Evolutionary conservation across 1,140 invertebrate genomes (phyloP), one percentile per base, ranked within the genome.

Genomic region (Rhyzopertha dominica): DNA sequence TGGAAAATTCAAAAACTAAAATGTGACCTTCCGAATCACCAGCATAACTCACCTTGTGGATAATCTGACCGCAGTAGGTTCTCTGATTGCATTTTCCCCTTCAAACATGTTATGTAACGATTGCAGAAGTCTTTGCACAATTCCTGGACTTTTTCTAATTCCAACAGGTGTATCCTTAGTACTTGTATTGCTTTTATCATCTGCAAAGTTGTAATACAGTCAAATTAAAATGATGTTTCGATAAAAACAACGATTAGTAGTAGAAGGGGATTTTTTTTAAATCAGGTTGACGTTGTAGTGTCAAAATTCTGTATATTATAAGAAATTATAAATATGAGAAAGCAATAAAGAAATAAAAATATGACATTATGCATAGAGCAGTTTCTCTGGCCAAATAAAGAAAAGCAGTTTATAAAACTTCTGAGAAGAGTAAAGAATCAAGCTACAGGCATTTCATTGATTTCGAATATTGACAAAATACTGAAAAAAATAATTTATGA

Each of bases 101-200:
- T 95, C 46, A 96, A 74, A 67, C 91, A 95, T 42, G 89, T 90
- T 49, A 96, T 96, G 74, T 97, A 97, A 30, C 92, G 78, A 61
- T 90, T 90, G 73, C 93, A 96, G 72, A 96, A 97, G 73, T 96
- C 93, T 63, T 95, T 90, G 73, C 94, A 97, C 49, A 97, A 66
- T 72, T 97, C 94, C 69, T 96, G 92, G 19, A 97, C 93, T 75
- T 98, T 91, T 69, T 91, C 87, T 61, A 98, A 71, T 69, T 98
- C 95, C 51, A 98, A 70, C 18, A 98, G 76, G 72, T 98, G 95
- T 68, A 97, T 96, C 54, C 94, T 75, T 42, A 98, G 73, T 22
- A 98, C 95, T 79, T 97, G 94, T 65, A 96, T 95, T 39, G 92
- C 90, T 74, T 95, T 95, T 59, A 97, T 91, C 93, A 97, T 97